Evolutionary conservation across 2,888 invertebrate genomes (phyloP).

Genomic region (Yponomeuta malinellus): DNA sequence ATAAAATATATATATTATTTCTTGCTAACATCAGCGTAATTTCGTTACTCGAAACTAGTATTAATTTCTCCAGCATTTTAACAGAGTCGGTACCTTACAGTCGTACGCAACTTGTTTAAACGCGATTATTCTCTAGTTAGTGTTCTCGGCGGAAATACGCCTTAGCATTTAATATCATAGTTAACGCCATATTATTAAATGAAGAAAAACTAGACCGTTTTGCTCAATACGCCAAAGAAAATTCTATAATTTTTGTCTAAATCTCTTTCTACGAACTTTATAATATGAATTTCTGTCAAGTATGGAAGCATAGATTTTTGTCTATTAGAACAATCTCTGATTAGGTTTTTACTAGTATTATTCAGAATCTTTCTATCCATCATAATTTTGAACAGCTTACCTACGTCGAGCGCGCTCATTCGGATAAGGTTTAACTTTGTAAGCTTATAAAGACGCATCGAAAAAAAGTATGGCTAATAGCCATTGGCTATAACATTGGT

Average conservation of each 20-base stretch:
- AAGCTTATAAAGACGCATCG: not conserved
- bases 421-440: not conserved
- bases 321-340: not conserved
- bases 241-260: constrained; percentile 22
- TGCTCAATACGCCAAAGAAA: constrained; percentile 73
- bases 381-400: not conserved
- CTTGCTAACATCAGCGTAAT: not conserved
- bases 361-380: not conserved
- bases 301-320: not conserved
- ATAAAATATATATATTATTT: constrained; percentile 13
- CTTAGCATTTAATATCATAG: constrained; percentile 37
- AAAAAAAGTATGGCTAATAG: not conserved
- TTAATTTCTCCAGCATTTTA: not conserved
- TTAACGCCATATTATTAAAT: constrained; percentile 47
- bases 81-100: not conserved
- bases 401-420: not conserved
- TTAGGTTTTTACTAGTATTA: not conserved
- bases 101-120: not conserved
- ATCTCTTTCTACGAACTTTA: not conserved
- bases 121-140: constrained; percentile 28
- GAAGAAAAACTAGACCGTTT: constrained; percentile 38
- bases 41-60: not conserved
- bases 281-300: not conserved
- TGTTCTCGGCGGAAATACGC: constrained; percentile 23
- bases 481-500: not conserved